phyloP scores from a whole-genome alignment of 1,140 invertebrate genomes.

The Platyscapa corneri region DNA sequence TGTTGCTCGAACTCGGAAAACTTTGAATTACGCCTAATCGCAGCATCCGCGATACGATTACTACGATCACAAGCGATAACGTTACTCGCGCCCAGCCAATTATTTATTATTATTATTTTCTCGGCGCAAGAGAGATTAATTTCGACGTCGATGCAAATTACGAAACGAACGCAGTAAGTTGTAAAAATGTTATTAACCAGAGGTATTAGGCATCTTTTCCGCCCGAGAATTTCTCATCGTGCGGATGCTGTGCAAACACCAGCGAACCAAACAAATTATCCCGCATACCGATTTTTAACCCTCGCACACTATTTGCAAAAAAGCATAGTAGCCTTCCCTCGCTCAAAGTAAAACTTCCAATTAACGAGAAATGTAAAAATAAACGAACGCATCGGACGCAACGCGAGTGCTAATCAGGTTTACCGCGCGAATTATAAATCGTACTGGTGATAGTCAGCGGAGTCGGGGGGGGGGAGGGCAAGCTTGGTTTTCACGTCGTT shows the following conservation, averaged over 20 bases:
- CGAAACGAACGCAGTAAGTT: too few relatives aligned
- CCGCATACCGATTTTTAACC: not conserved
- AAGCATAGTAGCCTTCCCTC: not conserved
- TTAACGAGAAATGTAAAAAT: not conserved
- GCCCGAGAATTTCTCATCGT: too few relatives aligned
- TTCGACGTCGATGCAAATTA: too few relatives aligned
- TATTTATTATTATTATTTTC: too few relatives aligned
- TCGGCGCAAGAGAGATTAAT: too few relatives aligned
- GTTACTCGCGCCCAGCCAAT: too few relatives aligned
- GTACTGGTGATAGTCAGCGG: not conserved
- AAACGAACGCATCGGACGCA: not conserved
- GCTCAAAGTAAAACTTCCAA: not conserved
- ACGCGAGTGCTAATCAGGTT: constrained; percentile 22
- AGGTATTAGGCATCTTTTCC: too few relatives aligned
- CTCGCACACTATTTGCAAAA: not conserved
- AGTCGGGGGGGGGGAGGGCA: too few relatives aligned
- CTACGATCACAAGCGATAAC: not conserved
- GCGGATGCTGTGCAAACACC: too few relatives aligned
- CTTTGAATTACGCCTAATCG: not conserved
- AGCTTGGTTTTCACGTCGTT: not conserved
- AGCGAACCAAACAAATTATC: too few relatives aligned
- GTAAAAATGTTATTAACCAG: too few relatives aligned
- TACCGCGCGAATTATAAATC: not conserved
- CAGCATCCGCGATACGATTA: too few relatives aligned
- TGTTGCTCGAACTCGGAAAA: not conserved